These are phyloP conservation scores for Pseudochaenichthys georgianus DNA, from an alignment of 2,797 vertebrate genomes.

Conservation along the genomic window DNA sequence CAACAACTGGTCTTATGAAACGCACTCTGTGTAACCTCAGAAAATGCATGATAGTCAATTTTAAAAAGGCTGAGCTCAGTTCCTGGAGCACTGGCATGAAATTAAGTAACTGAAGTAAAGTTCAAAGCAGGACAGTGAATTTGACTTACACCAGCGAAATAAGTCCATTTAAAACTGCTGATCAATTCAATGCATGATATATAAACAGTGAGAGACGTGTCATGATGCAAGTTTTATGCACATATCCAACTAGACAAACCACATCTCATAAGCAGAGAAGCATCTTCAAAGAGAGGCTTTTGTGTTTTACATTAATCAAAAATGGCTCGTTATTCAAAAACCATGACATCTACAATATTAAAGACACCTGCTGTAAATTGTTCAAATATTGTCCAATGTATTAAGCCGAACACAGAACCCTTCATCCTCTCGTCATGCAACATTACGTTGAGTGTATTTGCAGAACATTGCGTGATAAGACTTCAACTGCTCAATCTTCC, in stretches of 20 bases:
- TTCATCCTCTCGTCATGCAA: neutral
- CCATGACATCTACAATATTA: neutral
- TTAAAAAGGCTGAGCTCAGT: conserved; percentile 53
- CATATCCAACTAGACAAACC: neutral
- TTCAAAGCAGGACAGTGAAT: conserved; percentile 17
- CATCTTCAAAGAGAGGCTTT: too few relatives aligned
- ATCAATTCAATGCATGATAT: neutral
- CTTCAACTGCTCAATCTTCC: neutral
- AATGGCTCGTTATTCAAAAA: neutral
- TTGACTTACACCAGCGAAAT: neutral
- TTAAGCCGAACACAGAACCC: neutral
- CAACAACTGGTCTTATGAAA: conserved; percentile 44
- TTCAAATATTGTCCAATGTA: neutral
- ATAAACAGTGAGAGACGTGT: conserved; percentile 1
- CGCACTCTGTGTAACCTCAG: conserved; percentile 9
- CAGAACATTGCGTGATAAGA: conserved; percentile 4
- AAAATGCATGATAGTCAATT: conserved; percentile 24
- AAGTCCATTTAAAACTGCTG: neutral
- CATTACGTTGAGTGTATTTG: conserved; percentile 15
- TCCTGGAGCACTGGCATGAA: conserved; percentile 49
- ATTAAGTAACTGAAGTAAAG: conserved; percentile 24
- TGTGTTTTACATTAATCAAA: neutral
- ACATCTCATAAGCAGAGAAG: neutral
- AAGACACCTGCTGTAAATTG: neutral
- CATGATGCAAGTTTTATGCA: neutral